Percentiles rank a stretch among this genome's conserved stretches.
Evolutionary conservation across 2,888 invertebrate species (phyloP).

Genomic region (Therioaphis trifolii): DNA sequence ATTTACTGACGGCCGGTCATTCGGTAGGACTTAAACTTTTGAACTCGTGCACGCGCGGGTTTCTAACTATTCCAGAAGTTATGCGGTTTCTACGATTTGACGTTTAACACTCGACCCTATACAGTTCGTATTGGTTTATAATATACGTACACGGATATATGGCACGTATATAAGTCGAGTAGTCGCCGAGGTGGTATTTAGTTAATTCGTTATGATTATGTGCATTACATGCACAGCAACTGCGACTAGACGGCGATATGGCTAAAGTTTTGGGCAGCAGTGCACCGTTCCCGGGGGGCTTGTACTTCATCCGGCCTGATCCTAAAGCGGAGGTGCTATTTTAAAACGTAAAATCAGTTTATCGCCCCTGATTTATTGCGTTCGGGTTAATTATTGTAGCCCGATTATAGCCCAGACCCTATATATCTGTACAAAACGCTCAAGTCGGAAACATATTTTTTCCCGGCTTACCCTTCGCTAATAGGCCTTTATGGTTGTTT

Average conservation of each 20-base stretch:
- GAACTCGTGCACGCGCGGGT: too few species aligned
- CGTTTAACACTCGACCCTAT: not conserved
- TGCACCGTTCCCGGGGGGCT: constrained; percentile 35
- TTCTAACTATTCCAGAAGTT: too few species aligned
- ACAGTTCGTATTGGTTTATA: not conserved
- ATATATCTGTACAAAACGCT: constrained; percentile 43
- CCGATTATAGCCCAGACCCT: constrained; percentile 48
- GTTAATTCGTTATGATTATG: constrained; percentile 36
- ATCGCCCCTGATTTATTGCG: constrained; percentile 55
- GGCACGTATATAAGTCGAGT: not conserved
- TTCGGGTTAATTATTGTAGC: constrained; percentile 58
- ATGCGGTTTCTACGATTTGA: not conserved
- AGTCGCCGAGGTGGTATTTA: not conserved
- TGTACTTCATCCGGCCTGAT: constrained; percentile 39
- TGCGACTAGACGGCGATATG: constrained; percentile 18
- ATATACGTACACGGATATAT: too few species aligned
- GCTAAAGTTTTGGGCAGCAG: constrained; percentile 43
- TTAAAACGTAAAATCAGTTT: constrained; percentile 60
- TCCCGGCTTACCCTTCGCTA: constrained; percentile 51
- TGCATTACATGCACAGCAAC: not conserved
- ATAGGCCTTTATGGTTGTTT: constrained; percentile 56
- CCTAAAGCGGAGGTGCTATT: constrained; percentile 46
- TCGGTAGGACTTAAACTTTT: too few species aligned
- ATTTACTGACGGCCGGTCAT: too few species aligned
- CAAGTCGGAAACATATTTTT: constrained; percentile 61